A percentile compares a stretch with the other conserved stretches of the same genome.
phyloP scores from a whole-genome alignment of 2,797 vertebrate genomes.

The Gambelia wislizenii region DNA sequence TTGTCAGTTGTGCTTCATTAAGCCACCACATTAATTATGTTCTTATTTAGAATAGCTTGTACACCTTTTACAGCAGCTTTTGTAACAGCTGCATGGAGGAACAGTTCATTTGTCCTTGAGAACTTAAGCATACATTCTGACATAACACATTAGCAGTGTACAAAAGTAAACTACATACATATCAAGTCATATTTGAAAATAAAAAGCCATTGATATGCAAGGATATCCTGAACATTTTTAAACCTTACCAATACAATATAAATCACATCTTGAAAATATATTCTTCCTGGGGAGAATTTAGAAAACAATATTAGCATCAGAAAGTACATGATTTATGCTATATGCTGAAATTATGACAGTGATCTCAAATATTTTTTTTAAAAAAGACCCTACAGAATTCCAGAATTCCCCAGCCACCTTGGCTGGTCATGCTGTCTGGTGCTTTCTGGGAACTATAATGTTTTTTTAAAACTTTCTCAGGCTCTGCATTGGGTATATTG shows the following conservation, averaged over 20 bases:
- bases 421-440: neutral
- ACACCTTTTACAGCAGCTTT: constrained; percentile 32
- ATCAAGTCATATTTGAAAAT: neutral
- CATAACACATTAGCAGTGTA: constrained; percentile 3
- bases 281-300: neutral
- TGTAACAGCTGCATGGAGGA: constrained; percentile 32
- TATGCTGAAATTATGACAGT: neutral
- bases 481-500: too few species aligned
- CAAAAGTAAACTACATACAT: constrained; percentile 20
- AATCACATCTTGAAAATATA: constrained; percentile 3
- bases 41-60: constrained; percentile 40
- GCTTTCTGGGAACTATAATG: neutral
- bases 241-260: neutral
- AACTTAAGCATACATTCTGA: constrained; percentile 16
- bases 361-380: neutral
- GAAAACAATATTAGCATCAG: neutral
- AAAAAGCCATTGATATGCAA: constrained; percentile 11
- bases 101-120: constrained; percentile 40
- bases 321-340: neutral
- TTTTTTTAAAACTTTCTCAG: too few species aligned
- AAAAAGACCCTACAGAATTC: too few species aligned
- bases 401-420: too few species aligned
- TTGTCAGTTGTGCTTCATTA: constrained; percentile 45
- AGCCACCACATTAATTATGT: constrained; percentile 44
- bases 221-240: neutral